A percentile compares a stretch with the other conserved stretches of the same genome.
These are phyloP conservation scores for Cenopis cana DNA, from an alignment of 2,888 invertebrate genomes.

Conservation along the genomic window DNA sequence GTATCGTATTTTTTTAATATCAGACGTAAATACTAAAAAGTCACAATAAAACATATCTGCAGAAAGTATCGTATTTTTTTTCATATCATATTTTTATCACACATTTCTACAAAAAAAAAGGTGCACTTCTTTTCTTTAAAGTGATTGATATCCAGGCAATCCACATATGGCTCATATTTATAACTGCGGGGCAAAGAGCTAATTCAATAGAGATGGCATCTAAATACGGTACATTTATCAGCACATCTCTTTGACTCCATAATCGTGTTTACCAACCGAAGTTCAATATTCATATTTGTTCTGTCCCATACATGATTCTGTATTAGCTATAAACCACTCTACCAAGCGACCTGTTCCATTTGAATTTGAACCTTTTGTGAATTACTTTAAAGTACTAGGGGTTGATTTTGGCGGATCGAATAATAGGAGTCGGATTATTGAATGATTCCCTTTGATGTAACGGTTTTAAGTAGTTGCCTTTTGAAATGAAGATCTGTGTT, in stretches of 20 bases:
- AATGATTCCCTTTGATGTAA: constrained; percentile 54
- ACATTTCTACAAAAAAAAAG: neutral
- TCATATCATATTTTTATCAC: neutral
- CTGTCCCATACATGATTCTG: constrained; percentile 29
- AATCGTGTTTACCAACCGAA: constrained; percentile 39
- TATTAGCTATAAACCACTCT: constrained; percentile 12
- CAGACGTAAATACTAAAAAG: no score
- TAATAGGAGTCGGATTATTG: constrained; percentile 35
- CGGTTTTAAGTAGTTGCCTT: constrained; percentile 42
- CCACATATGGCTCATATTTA: constrained; percentile 44
- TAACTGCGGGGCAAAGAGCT: constrained; percentile 31
- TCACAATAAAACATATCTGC: neutral
- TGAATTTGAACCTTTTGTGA: neutral
- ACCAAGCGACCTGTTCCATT: neutral
- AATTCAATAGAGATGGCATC: constrained; percentile 38
- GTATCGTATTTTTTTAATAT: neutral
- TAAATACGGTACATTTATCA: constrained; percentile 35
- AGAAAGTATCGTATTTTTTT: neutral
- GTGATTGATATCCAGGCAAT: constrained; percentile 31
- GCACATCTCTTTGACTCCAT: constrained; percentile 41
- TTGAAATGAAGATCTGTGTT: constrained; percentile 45
- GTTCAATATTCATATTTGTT: constrained; percentile 44
- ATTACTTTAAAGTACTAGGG: neutral
- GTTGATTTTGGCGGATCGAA: neutral
- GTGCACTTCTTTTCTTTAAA: constrained; percentile 1